Conservation (phyloP, 1,140 invertebrate species). For the Oncopodura yosiiana region DNA sequence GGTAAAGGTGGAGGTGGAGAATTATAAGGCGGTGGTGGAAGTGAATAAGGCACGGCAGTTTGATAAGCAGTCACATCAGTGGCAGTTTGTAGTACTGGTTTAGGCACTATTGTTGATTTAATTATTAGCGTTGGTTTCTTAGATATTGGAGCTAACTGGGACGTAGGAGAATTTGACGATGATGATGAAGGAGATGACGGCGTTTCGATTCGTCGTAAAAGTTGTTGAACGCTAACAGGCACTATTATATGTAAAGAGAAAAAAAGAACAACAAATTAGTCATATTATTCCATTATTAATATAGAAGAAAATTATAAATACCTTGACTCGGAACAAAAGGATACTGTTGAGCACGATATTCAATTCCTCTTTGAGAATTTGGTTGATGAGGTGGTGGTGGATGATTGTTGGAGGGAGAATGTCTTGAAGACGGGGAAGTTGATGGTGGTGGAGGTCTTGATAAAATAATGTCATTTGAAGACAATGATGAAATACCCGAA, state of each 20-base stretch:
- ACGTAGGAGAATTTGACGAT: constrained; percentile 31
- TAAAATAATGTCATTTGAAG: constrained; percentile 18
- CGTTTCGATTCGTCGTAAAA: constrained; percentile 69
- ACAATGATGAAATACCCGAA: constrained; percentile 20
- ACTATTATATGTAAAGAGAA: constrained; percentile 37
- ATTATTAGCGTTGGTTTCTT: constrained; percentile 43
- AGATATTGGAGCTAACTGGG: constrained; percentile 17
- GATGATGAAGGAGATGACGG: constrained; percentile 38
- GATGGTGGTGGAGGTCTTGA: constrained; percentile 33
- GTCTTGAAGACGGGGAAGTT: constrained; percentile 39
- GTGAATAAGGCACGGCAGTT: constrained; percentile 38
- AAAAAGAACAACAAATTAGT: constrained; percentile 3
- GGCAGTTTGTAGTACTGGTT: constrained; percentile 46
- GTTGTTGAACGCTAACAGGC: constrained; percentile 63
- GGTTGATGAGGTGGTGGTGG: constrained; percentile 24
- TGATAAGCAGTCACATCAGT: too few relatives aligned
- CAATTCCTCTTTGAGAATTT: constrained; percentile 28
- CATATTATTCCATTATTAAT: background rate
- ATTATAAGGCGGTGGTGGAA: constrained; percentile 63
- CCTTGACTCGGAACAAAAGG: constrained; percentile 35
- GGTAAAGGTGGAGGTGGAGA: constrained; percentile 50
- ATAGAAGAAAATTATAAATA: constrained; percentile 4
- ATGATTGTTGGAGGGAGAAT: constrained; percentile 36
- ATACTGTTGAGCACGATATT: constrained; percentile 33
- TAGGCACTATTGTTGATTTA: constrained; percentile 42